Conservation (phyloP, 2,113 vertebrate genomes). For the Siphamia tubifer region DNA sequence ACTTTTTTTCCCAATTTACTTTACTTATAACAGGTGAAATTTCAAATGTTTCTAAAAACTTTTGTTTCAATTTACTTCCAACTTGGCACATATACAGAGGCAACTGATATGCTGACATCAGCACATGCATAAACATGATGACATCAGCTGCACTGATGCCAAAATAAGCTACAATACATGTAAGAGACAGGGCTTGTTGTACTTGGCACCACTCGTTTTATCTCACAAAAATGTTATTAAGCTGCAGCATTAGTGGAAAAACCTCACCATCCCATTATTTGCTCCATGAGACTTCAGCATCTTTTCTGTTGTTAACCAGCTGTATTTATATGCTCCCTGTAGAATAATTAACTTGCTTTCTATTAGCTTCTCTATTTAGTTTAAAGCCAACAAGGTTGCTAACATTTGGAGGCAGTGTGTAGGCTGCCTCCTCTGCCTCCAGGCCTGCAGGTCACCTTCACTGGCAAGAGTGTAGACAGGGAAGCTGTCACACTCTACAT, state of each 20-base stretch:
- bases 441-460: constrained; percentile 41
- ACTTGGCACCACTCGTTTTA: too few species aligned
- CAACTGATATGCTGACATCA: too few species aligned
- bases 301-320: constrained; percentile 26
- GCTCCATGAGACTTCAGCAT: constrained; percentile 2
- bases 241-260: not conserved
- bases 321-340: constrained; percentile 33
- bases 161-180: too few species aligned
- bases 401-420: not conserved
- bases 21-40: too few species aligned
- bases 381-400: constrained; percentile 15
- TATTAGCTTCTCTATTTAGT: constrained; percentile 40
- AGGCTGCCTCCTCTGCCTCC: constrained; percentile 14
- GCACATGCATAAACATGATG: too few species aligned
- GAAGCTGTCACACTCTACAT: not conserved
- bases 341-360: constrained; percentile 36
- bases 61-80: too few species aligned
- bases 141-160: too few species aligned
- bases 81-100: too few species aligned
- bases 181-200: too few species aligned
- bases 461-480: constrained; percentile 34
- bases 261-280: constrained; percentile 3
- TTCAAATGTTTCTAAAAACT: too few species aligned
- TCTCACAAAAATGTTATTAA: not conserved
- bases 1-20: too few species aligned